A percentile compares a stretch with the other conserved stretches of the same genome.
Conservation (phyloP, 2,797 vertebrate genomes). For the Coregonus suidteri region DNA sequence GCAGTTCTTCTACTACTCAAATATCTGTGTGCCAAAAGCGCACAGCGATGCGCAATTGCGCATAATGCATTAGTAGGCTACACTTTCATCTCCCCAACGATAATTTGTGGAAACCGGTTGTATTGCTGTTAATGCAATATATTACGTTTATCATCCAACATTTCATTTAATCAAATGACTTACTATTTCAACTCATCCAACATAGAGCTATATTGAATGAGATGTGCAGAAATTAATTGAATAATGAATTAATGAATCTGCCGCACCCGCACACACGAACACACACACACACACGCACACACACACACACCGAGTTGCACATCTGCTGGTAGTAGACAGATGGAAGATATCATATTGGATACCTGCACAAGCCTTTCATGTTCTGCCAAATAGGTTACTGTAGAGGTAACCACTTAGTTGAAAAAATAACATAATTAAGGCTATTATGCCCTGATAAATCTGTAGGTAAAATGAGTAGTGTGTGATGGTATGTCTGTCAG, state of each 20-base stretch:
- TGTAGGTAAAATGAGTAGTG: slow-evolving; percentile 28
- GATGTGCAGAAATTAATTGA: no score
- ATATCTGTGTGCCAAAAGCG: slow-evolving; percentile 43
- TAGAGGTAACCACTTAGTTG: slow-evolving; percentile 25
- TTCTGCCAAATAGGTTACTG: slow-evolving; percentile 69
- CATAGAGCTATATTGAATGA: background rate
- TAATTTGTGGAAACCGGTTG: background rate
- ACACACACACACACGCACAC: background rate
- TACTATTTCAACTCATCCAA: background rate
- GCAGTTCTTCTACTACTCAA: slow-evolving; percentile 89
- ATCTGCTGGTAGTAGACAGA: slow-evolving; percentile 70
- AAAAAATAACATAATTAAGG: slow-evolving; percentile 54
- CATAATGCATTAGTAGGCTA: background rate
- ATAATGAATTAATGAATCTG: background rate
- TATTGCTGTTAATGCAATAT: background rate
- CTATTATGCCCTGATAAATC: slow-evolving; percentile 64
- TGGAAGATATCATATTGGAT: slow-evolving; percentile 69
- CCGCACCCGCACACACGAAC: no score
- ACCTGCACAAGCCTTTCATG: slow-evolving; percentile 75
- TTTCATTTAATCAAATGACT: no score
- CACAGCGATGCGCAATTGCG: no score
- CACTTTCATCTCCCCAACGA: background rate
- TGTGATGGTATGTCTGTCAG: slow-evolving; percentile 12
- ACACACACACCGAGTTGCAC: slow-evolving; percentile 47
- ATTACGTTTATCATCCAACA: background rate